Evolutionary conservation across 2,797 vertebrate genomes (phyloP), one percentile per base, ranked within the genome.

Genomic region (Etheostoma perlongum): DNA sequence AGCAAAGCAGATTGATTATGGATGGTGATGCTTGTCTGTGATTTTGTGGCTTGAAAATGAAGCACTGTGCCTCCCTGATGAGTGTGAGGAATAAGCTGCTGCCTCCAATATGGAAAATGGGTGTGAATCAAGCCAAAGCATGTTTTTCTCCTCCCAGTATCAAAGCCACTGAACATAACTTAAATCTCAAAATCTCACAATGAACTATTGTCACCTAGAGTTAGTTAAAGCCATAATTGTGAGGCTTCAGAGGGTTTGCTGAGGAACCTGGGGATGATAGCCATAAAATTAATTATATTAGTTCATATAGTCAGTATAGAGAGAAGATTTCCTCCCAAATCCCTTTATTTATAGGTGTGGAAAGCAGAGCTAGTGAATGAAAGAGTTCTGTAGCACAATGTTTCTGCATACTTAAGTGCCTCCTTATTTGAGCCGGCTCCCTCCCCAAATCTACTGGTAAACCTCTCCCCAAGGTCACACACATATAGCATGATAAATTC

Each of bases 401-500:
- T 67, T 66, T 77, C 67, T 82, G 79, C 76, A 80, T 83, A 66
- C 74, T 78, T 71, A 85, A 80, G 74, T 74, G 76, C 59, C 78
- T 84, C 66, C 66, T 72, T 74, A 78, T 78, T 78, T 67, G 74
- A 40, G 68, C 4, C 23, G 15, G 83, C 74, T 79, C 76, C 67
- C 53, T 83, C 80, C 70, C 67, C 63, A 86, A 82, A 90, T 88
- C 89, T 88, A 89, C 89, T 78, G 71, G 85, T 88, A 88, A 92
- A 89, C 83, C 87, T 88, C 68, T 85, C 82, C 86, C 89, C 89
- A 93, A 93, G 92, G 92, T 94, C 93, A 89, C 42, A 42, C 78
- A 74, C 88, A 76, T 84, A 78, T 71, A 71, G 82, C 82, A 85
- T 85, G 89, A 92, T 93, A 92, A 85, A 94, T 92, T 91, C 84